Base-by-base conservation (phyloP, 2,797 vertebrate species). In the Betta splendens region DNA sequence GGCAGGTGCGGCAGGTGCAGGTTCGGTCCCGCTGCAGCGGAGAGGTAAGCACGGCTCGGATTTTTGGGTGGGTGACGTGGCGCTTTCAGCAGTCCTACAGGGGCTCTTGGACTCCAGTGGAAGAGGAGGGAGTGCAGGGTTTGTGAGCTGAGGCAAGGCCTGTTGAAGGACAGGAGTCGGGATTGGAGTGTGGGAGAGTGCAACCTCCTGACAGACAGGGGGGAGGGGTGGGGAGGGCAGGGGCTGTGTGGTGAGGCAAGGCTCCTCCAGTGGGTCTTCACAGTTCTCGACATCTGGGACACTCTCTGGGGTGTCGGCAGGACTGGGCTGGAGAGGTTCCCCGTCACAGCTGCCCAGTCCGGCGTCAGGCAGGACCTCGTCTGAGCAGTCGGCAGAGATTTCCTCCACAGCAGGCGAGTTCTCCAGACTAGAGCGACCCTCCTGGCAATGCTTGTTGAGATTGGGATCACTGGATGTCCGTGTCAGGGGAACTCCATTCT, bases 381-480 rank as follows among this genome's bases (percentile, higher is more conserved):
- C 77, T 1, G 72, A 67, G 64, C 23, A 8, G n/a, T 79, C 79
- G 4, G 62, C 42, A 2, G 69, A 33, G 4, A 72, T 72, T 40
- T 91, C 92, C 0, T 86, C 51, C 1, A 46, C 18, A 22, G 68
- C 55, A 0, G 89, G 80, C 12, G 91, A 65, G 5, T 93, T 81
- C 51, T 98, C 96, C 40, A 93, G 79, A 36, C 88, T 73, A 4
- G 84, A 77, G 43, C 94, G 92, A 49, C 85, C 93, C 38, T 98
- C 96, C 83, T 93, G 95, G 87, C 94, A 97, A 88, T 98, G 97
- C 87, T 98, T 96, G 70, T 99, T 99, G 71, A 99, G 92, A 85
- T 98, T 99, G 9, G 98, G 97, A 75, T 99, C 98, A n/a, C 98
- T 99, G 33, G 97, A 99, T 0, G 96, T 99, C 29, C 97, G 95